Evolutionary conservation across 1,140 invertebrate species (phyloP), one percentile per base, ranked within the genome.

Genomic region (Drosophila bifasciata): DNA sequence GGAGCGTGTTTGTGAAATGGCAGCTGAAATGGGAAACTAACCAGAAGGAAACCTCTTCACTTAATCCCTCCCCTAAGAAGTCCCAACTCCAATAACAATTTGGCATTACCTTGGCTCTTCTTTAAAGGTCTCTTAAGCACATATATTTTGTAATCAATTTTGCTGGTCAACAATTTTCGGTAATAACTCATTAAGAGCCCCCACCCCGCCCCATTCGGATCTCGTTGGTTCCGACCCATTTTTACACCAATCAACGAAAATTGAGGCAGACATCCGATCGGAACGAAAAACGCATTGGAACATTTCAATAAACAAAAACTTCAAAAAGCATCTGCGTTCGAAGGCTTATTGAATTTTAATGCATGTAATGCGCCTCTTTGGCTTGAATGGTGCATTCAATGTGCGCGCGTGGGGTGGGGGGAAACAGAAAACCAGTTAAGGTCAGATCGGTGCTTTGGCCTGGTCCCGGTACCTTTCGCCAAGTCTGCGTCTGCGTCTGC

Each of bases 241-340:
- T 85, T 68, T 78, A 69, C 83, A 78, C 68, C 83, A 88, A 88
- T 85, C 81, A 81, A 43, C 68, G 63, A 64, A 85, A 80, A 77
- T 77, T 69, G 64, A 59, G 59, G 76, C 67, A 49, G 66, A 76
- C 78, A 67, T 59, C 44, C 70, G 63, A 68, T 68, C 62, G 64
- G 49, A 67, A 68, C 16, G 64, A 68, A 74, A 74, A 74, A 74
- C 53, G 71, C 48, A 60, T 60, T 57, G 72, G 63, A 76, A 76
- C 61, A 68, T 64, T 74, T 75, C 72, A 75, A 75, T 75, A 57
- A 45, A n/a, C n/a, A n/a, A n/a, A n/a, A n/a, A n/a, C n/a, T n/a
- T n/a, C 19, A 46, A 36, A 63, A 55, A 50, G 7, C 69, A 72
- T 70, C 66, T 69, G 48, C 73, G 53, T 53, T 13, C 57, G 74